Percentiles rank a stretch among this genome's conserved stretches.
These are phyloP conservation scores for Oreotrochilus melanogaster DNA, from an alignment of 2,113 vertebrate genomes.

Conservation along the genomic window DNA sequence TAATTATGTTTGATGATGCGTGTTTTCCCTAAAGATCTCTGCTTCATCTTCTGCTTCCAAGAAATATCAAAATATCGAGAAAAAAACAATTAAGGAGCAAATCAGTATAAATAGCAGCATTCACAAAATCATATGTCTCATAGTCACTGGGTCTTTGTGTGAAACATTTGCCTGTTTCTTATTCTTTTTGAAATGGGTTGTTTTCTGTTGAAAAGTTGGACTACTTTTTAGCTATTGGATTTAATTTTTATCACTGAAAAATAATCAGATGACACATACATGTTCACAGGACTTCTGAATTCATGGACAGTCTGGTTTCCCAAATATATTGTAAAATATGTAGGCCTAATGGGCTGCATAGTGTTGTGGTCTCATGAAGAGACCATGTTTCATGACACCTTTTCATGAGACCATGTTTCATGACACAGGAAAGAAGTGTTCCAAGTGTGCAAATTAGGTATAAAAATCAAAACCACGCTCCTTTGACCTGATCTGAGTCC, in stretches of 20 bases:
- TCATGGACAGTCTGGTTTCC: neutral
- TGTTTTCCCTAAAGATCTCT: slow-evolving; percentile 66
- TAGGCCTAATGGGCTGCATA: neutral
- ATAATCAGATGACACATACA: neutral
- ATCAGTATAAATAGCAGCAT: slow-evolving; percentile 5
- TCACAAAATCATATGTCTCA: neutral
- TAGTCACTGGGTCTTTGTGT: neutral
- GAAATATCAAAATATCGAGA: slow-evolving; percentile 67
- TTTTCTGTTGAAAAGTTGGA: neutral
- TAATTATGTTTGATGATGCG: slow-evolving; percentile 75
- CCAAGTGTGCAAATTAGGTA: neutral
- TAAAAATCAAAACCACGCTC: neutral
- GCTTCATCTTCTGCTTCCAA: slow-evolving; percentile 53
- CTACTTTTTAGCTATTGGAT: neutral
- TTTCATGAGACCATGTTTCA: neutral
- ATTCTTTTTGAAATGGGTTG: neutral
- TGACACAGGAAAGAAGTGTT: neutral
- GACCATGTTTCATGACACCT: neutral
- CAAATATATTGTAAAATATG: neutral
- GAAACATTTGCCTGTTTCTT: neutral
- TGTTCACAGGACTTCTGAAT: neutral
- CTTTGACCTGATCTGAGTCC: neutral
- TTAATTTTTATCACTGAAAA: neutral
- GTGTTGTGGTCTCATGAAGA: neutral
- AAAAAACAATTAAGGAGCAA: neutral